Base-by-base conservation (phyloP, 2,113 vertebrate species). In the Gobio gobio region DNA sequence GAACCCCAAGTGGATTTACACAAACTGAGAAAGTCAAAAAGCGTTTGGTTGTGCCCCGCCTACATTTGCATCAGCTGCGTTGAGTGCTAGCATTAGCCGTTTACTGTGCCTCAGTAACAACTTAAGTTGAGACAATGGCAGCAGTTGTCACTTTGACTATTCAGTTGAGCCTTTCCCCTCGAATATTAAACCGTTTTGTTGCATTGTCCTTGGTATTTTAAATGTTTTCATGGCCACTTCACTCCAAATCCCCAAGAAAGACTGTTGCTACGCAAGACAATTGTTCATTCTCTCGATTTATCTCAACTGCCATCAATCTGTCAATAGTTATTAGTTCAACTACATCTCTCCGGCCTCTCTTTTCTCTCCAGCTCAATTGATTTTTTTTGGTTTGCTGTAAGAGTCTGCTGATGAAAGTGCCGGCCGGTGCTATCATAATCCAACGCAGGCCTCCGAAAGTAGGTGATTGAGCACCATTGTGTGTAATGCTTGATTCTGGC, bases 321-420 rank as follows among this genome's bases (percentile, higher is more conserved):
- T 92, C 92, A 83, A 10, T 59, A 84, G 26, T 9, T 72, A 91
- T 93, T 91, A 91, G n/a, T 83, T 90, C 89, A 89, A 85, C 64
- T 70, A 61, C 86, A 54, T 84, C 22, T 72, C 61, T 56, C 87
- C 10, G 12, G 20, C 43, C 33, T 59, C 54, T 10, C 18, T 75
- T 63, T 68, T 51, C 33, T 43, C 22, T 83, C 26, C n/a, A 70
- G 36, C 33, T 58, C 63, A 51, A 24, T 74, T 24, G 76, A 59
- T 61, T 40, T 59, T 58, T 40, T 33, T 33, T 1, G 4, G 51
- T 77, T 20, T 77, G 56, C 47, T 36, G 75, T 36, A 56, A 33
- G 45, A 59, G 16, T 61, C 5, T 78, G 33, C 36, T 78, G 74
- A 56, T 77, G 51, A 77, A 77, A 77, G 12, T 12, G 29, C 4